Evolutionary conservation across 2,888 invertebrate species (phyloP).

Genomic region (Dermolepida albohirtum): DNA sequence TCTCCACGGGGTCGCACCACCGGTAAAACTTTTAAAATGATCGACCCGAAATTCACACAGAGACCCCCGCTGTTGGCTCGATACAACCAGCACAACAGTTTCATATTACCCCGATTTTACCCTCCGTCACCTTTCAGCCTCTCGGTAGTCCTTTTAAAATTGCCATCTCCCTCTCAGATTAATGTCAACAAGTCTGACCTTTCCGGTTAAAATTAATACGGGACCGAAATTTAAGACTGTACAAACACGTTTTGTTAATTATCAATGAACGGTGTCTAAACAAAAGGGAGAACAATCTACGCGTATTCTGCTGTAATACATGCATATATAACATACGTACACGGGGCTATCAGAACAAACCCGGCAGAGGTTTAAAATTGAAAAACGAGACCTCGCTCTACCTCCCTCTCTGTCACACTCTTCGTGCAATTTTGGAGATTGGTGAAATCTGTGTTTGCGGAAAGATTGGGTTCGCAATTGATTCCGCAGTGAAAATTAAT

Average conservation of each 20-base stretch:
- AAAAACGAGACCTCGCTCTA: not conserved
- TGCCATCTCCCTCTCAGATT: constrained; percentile 15
- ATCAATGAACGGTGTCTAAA: constrained; percentile 31
- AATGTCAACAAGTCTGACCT: constrained; percentile 35
- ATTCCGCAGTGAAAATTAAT: constrained; percentile 23
- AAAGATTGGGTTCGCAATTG: constrained; percentile 8
- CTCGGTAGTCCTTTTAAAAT: constrained; percentile 12
- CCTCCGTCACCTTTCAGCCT: constrained; percentile 8
- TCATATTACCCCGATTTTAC: constrained; percentile 14
- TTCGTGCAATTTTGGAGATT: too few species aligned
- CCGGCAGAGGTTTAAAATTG: not conserved
- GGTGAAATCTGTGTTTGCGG: constrained; percentile 14
- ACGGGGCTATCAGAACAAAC: too few species aligned
- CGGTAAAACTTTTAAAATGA: constrained; percentile 22
- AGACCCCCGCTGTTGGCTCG: not conserved
- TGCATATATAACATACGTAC: too few species aligned
- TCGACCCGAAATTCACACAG: constrained; percentile 22
- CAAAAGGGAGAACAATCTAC: not conserved
- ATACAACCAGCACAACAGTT: constrained; percentile 17
- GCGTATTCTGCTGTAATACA: too few species aligned
- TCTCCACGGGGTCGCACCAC: not conserved
- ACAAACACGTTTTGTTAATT: constrained; percentile 37
- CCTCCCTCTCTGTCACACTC: too few species aligned
- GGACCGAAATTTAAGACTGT: constrained; percentile 35
- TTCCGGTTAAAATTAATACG: constrained; percentile 34